A percentile compares a stretch with the other conserved stretches of the same genome.
phyloP scores from a whole-genome alignment of 2,113 vertebrate genomes.

The Ceyx margarethae region DNA sequence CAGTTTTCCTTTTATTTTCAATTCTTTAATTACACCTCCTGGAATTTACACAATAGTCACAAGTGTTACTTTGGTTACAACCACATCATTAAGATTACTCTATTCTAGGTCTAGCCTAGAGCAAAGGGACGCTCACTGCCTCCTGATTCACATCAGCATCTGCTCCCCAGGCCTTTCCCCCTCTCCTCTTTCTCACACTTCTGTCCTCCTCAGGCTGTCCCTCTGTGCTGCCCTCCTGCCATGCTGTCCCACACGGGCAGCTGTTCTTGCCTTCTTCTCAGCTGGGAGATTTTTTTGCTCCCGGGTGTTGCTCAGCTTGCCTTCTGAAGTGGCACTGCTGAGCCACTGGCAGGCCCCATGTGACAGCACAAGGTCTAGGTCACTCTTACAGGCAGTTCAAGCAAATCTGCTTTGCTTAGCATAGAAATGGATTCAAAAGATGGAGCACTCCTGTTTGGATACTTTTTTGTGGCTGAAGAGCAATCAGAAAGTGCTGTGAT shows the following conservation, averaged over 20 bases:
- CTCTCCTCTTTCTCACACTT: background rate
- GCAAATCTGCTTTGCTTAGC: background rate
- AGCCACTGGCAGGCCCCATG: background rate
- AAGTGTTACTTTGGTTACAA: background rate
- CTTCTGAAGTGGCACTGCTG: background rate
- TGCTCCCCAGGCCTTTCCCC: background rate
- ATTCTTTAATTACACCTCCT: background rate
- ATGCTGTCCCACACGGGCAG: background rate
- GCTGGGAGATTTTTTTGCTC: background rate
- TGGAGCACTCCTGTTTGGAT: background rate
- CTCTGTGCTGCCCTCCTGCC: rapidly evolving
- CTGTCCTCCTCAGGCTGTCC: background rate
- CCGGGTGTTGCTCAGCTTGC: background rate
- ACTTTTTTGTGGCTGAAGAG: background rate
- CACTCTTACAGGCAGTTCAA: background rate
- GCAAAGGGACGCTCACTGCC: background rate
- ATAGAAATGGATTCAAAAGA: background rate
- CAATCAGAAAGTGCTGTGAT: background rate
- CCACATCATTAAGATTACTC: background rate
- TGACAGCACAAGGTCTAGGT: background rate
- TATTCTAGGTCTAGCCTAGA: background rate
- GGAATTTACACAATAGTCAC: background rate
- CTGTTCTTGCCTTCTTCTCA: background rate
- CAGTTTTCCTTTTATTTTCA: background rate
- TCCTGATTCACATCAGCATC: background rate